Evolutionary conservation across 2,113 vertebrate genomes (phyloP).

Genomic region (Chaetodon auriga): DNA sequence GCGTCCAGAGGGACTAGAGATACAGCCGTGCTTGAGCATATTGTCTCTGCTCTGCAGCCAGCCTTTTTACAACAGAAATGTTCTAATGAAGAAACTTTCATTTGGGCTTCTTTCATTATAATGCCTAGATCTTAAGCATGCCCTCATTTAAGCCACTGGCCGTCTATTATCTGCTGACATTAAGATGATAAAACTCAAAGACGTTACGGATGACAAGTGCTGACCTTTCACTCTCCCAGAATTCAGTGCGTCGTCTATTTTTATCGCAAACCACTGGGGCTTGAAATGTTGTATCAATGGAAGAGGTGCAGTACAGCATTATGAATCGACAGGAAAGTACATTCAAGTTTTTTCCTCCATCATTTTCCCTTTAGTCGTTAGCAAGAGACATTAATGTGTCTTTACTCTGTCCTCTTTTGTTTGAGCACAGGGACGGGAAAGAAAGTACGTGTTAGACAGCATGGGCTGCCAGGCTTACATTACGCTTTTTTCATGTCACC

Average conservation of each 20-base stretch:
- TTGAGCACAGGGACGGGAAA: slow-evolving; percentile 40
- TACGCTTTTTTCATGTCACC: slow-evolving; percentile 37
- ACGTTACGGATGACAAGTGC: slow-evolving; percentile 61
- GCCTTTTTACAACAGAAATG: slow-evolving; percentile 44
- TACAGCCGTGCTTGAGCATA: slow-evolving; percentile 12
- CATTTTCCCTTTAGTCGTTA: slow-evolving; percentile 23
- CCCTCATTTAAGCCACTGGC: slow-evolving; percentile 54
- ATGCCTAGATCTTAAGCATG: slow-evolving; percentile 45
- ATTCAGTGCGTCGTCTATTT: slow-evolving; percentile 73
- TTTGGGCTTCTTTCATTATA: slow-evolving; percentile 9
- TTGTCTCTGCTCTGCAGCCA: slow-evolving; percentile 28
- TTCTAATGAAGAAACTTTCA: slow-evolving; percentile 20
- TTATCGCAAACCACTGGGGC: slow-evolving; percentile 76
- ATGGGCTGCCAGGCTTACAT: slow-evolving; percentile 30
- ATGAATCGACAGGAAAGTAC: slow-evolving; percentile 69
- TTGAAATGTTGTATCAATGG: slow-evolving; percentile 81
- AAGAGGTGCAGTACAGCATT: slow-evolving; percentile 58
- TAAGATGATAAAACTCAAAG: slow-evolving; percentile 72
- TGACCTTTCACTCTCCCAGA: slow-evolving; percentile 76
- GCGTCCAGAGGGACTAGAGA: background rate
- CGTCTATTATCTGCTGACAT: slow-evolving; percentile 63
- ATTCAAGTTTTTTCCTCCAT: slow-evolving; percentile 51
- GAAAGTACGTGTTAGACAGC: slow-evolving; percentile 32
- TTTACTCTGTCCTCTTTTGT: slow-evolving; percentile 51
- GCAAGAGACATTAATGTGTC: slow-evolving; percentile 48